phyloP scores from a whole-genome alignment of 2,797 vertebrate genomes.

The Tauraco hartlaubi region DNA sequence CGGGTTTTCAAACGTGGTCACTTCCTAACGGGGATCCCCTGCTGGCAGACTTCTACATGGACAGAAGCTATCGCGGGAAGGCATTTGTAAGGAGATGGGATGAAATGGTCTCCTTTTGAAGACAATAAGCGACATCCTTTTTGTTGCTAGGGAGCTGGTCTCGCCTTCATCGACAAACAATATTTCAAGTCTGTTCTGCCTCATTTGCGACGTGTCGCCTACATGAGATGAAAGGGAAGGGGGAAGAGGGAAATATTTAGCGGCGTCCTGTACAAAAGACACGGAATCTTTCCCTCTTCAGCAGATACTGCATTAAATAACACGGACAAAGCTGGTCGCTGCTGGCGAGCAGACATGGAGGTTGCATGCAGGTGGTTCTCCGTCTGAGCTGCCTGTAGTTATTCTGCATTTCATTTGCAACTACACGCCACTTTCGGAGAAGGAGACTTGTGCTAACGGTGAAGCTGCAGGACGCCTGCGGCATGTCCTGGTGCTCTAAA shows the following conservation, averaged over 20 bases:
- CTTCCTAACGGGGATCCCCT: slow-evolving; percentile 23
- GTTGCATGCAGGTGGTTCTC: fast-evolving
- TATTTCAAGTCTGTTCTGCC: slow-evolving; percentile 34
- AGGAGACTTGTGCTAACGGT: background rate
- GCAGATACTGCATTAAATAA: background rate
- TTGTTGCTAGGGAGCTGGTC: slow-evolving; percentile 42
- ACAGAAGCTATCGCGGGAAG: background rate
- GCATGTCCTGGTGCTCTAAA: background rate
- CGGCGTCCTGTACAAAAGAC: background rate
- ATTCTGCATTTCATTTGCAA: background rate
- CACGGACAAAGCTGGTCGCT: background rate
- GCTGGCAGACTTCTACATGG: background rate
- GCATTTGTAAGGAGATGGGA: background rate
- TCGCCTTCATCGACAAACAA: slow-evolving; percentile 43
- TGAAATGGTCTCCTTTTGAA: background rate
- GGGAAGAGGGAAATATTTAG: background rate
- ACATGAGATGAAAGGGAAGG: background rate
- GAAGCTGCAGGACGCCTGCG: background rate
- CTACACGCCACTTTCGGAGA: background rate
- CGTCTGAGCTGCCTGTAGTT: fast-evolving
- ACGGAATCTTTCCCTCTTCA: background rate
- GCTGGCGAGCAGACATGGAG: background rate
- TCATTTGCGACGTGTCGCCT: slow-evolving; percentile 2
- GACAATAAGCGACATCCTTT: background rate
- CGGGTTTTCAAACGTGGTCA: background rate